Evolutionary conservation across 1,140 invertebrate species (phyloP), one percentile per base, ranked within the genome.

Genomic region (Formica exsecta): DNA sequence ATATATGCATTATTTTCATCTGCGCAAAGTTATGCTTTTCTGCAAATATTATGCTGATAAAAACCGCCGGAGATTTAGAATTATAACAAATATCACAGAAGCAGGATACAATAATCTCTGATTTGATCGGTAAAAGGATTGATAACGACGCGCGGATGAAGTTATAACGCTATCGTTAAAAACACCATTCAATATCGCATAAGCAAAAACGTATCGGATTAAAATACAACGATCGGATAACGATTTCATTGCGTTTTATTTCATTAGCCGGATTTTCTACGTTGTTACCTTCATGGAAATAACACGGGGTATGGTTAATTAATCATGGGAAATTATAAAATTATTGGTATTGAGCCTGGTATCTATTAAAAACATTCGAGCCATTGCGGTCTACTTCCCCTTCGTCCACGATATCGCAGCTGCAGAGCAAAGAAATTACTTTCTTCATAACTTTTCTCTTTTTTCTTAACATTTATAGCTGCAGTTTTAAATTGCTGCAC

Each of bases 281-380:
- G 38, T 73, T 81, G 79, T 81, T 81, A 61, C 66, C 38, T 73
- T 16, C 19, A 11, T 7, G 38, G 4, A 29, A 59, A 74, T 62
- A 74, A 61, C 54, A 41, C 79, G 51, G 6, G 8, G 64, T 22
- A 9, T n/a, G 38, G 41, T 88, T 89, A 89, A 88, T 89, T 89
- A 79, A 25, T 59, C 29, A 59, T 57, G 48, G 41, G 29, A 65
- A 66, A 85, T 88, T 88, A 88, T 85, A 51, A 75, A 88, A 88
- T 88, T 88, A 77, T 51, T 64, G 79, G 54, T 51, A 59, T 44
- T 61, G 51, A 81, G 36, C 29, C 54, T 61, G 79, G 79, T 68
- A 83, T 70, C 68, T 83, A 73, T 83, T 81, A 74, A 74, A 62
- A 74, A 54, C 51, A 68, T 74, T 74, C 54, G 54, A 62, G 38